Conservation (phyloP, 2,113 vertebrate species). For the Ophthalmolycus amberensis region DNA sequence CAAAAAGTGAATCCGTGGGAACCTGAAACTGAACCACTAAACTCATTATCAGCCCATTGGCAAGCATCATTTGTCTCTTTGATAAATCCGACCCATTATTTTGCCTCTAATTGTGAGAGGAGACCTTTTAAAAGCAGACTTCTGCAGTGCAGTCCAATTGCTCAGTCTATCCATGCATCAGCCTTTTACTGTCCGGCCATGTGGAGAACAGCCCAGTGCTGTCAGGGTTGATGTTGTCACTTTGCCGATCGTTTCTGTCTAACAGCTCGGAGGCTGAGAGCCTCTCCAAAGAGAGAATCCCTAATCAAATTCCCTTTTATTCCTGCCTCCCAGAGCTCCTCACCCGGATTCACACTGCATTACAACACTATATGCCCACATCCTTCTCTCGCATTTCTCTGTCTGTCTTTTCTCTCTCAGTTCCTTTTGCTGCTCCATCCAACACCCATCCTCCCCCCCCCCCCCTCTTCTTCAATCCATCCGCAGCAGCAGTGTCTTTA, state of each 20-base stretch:
- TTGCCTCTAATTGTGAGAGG: slow-evolving; percentile 42
- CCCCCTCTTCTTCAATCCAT: slow-evolving; percentile 53
- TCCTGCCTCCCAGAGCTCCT: slow-evolving; percentile 75
- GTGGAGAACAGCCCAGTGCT: slow-evolving; percentile 76
- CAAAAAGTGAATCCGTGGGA: slow-evolving; percentile 15
- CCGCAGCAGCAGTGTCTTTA: slow-evolving; percentile 68
- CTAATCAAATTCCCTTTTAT: slow-evolving; percentile 82
- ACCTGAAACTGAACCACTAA: slow-evolving; percentile 15
- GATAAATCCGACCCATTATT: slow-evolving; percentile 16
- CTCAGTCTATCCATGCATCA: slow-evolving; percentile 67
- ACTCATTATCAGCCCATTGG: slow-evolving; percentile 29
- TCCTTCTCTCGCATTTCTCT: slow-evolving; percentile 53
- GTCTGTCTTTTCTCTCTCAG: slow-evolving; percentile 27
- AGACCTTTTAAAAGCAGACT: slow-evolving; percentile 48
- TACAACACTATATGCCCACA: slow-evolving; percentile 76
- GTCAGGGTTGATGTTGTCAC: slow-evolving; percentile 80
- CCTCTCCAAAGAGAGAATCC: slow-evolving; percentile 82
- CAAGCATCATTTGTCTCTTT: slow-evolving; percentile 7
- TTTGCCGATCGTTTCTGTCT: slow-evolving; percentile 82
- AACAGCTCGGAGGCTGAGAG: slow-evolving; percentile 79
- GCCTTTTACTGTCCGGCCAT: slow-evolving; percentile 72
- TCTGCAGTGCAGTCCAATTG: slow-evolving; percentile 71
- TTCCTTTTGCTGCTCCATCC: slow-evolving; percentile 20
- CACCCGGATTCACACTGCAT: slow-evolving; percentile 79
- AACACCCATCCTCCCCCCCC: slow-evolving; percentile 23